These are phyloP conservation scores for Notospermus geniculatus DNA, from an alignment of 1,140 invertebrate genomes.

Conservation along the genomic window DNA sequence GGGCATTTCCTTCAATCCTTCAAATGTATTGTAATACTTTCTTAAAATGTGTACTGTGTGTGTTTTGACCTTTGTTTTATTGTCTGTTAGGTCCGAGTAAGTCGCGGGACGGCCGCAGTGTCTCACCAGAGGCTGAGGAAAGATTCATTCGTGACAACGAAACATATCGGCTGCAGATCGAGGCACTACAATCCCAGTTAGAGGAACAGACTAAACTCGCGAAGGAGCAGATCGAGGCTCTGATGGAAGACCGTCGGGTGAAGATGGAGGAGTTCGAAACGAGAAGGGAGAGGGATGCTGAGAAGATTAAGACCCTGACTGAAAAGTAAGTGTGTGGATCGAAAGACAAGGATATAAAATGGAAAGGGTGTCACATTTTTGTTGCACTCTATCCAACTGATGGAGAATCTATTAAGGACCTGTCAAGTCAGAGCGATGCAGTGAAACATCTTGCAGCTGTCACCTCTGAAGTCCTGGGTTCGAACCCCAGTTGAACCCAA, in stretches of 20 bases:
- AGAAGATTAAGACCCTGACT: slow-evolving; percentile 52
- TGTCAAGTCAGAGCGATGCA: too few relatives aligned
- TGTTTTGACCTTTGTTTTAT: too few relatives aligned
- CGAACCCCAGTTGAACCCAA: too few relatives aligned
- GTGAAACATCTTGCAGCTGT: too few relatives aligned
- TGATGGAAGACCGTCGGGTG: slow-evolving; percentile 50
- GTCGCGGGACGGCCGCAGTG: background rate
- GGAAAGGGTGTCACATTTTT: too few relatives aligned
- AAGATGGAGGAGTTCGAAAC: slow-evolving; percentile 53
- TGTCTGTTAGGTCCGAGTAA: slow-evolving; percentile 1
- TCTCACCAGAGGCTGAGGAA: slow-evolving; percentile 28
- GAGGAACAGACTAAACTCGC: slow-evolving; percentile 51
- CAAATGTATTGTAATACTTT: too few relatives aligned
- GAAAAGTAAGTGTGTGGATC: slow-evolving; percentile 51
- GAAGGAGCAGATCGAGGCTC: slow-evolving; percentile 51
- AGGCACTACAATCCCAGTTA: slow-evolving; percentile 52
- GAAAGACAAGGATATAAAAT: background rate
- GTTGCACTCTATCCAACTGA: too few relatives aligned
- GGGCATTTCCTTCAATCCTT: too few relatives aligned
- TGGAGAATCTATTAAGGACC: too few relatives aligned
- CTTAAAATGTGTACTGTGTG: too few relatives aligned
- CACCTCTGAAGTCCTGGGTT: too few relatives aligned
- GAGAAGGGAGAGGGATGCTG: slow-evolving; percentile 47
- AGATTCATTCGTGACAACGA: slow-evolving; percentile 49
- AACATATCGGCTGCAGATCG: slow-evolving; percentile 40